Conservation (phyloP, 92 coral and sea anemone genomes). For the Phymanthus crucifer region DNA sequence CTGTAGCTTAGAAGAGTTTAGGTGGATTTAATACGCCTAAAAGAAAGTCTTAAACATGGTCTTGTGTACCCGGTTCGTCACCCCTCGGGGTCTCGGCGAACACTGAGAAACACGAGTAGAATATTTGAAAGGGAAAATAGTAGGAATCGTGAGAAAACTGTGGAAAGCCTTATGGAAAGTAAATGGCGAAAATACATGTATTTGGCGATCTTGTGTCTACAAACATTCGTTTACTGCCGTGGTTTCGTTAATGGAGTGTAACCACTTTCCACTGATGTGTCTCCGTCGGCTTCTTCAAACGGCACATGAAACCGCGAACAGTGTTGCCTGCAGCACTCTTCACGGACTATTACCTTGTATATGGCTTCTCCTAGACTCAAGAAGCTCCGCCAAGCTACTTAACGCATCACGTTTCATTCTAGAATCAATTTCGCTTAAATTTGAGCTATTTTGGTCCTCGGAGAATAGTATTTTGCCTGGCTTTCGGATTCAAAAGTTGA, state of each 20-base stretch:
- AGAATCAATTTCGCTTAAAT: background rate
- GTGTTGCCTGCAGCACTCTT: slow-evolving; percentile 38
- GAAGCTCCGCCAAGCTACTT: background rate
- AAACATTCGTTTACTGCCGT: slow-evolving; percentile 13
- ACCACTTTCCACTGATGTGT: slow-evolving; percentile 20
- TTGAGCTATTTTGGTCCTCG: background rate
- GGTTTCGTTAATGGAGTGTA: slow-evolving; percentile 34
- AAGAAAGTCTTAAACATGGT: background rate
- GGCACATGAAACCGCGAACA: slow-evolving; percentile 32
- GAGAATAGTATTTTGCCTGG: background rate
- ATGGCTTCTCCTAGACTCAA: slow-evolving; percentile 23
- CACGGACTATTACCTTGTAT: slow-evolving; percentile 40
- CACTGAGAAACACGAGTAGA: background rate
- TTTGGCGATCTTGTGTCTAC: background rate
- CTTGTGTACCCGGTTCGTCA: background rate
- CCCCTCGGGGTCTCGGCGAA: background rate
- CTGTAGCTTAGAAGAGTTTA: background rate
- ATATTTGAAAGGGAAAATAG: background rate
- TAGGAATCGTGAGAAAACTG: background rate
- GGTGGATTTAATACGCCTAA: background rate
- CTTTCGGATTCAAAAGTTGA: background rate
- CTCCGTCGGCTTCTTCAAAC: slow-evolving; percentile 40
- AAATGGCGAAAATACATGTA: background rate
- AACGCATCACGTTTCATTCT: background rate
- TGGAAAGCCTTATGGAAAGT: background rate